Evolutionary conservation across 2,888 invertebrate genomes (phyloP), one percentile per base, ranked within the genome.

Genomic region (Prionchulus punctatus): DNA sequence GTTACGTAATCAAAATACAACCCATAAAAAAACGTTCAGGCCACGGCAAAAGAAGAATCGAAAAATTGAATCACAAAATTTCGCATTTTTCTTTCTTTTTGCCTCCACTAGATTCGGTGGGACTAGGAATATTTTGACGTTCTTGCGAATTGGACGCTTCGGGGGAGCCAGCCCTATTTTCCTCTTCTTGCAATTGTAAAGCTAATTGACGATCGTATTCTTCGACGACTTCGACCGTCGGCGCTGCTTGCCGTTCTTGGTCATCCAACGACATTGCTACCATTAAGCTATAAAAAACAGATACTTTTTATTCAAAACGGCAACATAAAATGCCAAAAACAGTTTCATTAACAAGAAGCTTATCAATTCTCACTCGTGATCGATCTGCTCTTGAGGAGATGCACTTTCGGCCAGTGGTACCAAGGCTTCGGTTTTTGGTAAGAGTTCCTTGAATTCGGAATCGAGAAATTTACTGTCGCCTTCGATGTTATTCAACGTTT

Each of bases 401-500:
- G 52, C 52, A 36, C 7, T 36, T 21, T 2, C 36, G 3, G 52
- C 21, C 7, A 23, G 21, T 12, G 50, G 27, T 12, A 28, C 27
- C 7, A 28, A 4, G 30, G 18, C 12, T n/a, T 52, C 52, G 18
- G 31, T 3, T 30, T 55, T 50, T 18, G 50, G 57, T 43, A 48
- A 48, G 18, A 31, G 36, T 47, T 56, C 59, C 12, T 70, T 64
- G 67, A 79, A 79, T 55, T 69, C 65, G n/a, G 71, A 68, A 63
- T 79, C 75, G 3, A 77, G 75, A 66, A 79, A 79, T 59, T 73
- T 69, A 4, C 75, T 74, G 64, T 77, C 77, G 18, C 78, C 78
- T 61, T 78, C 77, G 21, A 78, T 75, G 59, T 75, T 76, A 57
- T 71, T 70, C 43, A 79, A 66, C 1, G 78, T 76, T 67, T 79